A percentile compares a stretch with the other conserved stretches of the same genome.
phyloP scores from a whole-genome alignment of 1,140 invertebrate genomes.

The Geopemphigus sp. region DNA sequence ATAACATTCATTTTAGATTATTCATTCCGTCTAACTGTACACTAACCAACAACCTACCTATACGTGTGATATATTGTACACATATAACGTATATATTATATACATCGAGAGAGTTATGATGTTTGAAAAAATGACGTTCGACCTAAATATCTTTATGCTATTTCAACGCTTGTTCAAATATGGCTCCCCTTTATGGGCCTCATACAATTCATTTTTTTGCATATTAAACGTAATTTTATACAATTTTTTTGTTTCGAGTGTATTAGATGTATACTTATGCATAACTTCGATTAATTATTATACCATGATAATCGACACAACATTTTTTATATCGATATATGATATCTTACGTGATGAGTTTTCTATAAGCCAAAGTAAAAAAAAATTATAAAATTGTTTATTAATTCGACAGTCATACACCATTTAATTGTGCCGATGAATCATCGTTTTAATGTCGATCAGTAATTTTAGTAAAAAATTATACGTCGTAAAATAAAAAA shows the following conservation, averaged over 20 bases:
- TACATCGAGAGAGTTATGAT: neutral
- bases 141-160: constrained; percentile 43
- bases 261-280: neutral
- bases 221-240: constrained; percentile 1
- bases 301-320: neutral
- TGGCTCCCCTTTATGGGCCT: constrained; percentile 24
- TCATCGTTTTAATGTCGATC: neutral
- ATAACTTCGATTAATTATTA: neutral
- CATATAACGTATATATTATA: neutral
- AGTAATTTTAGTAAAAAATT: neutral
- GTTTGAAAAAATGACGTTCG: constrained; percentile 33
- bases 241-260: neutral
- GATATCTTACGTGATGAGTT: neutral
- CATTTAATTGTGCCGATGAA: too few species aligned
- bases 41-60: constrained; percentile 6
- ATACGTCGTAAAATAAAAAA: neutral
- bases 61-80: neutral
- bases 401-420: too few species aligned
- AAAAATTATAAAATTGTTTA: too few species aligned
- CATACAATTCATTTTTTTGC: neutral
- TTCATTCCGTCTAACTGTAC: neutral
- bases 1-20: constrained; percentile 37
- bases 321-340: neutral
- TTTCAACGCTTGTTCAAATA: constrained; percentile 41
- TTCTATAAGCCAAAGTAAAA: too few species aligned